Conservation (phyloP, 2,113 vertebrate genomes). For the Burhinus bistriatus region DNA sequence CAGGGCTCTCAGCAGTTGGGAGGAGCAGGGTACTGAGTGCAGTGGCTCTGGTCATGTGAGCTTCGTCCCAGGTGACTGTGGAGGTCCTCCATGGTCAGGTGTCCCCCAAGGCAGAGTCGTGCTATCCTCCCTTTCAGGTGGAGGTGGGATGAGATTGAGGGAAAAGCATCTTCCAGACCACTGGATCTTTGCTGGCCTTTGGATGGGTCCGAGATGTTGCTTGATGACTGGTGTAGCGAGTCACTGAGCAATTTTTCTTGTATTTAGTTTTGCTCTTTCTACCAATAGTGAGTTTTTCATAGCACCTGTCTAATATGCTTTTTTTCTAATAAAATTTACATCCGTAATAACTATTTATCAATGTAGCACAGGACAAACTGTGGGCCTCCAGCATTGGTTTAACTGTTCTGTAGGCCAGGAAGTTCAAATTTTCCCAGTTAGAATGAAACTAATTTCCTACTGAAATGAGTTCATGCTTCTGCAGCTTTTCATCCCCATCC, state of each 20-base stretch:
- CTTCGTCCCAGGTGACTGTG: background rate
- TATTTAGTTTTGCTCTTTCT: background rate
- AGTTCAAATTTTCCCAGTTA: background rate
- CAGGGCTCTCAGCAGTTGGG: rapidly evolving
- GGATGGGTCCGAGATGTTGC: background rate
- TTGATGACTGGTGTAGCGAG: background rate
- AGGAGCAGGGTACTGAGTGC: rapidly evolving
- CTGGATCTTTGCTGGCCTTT: background rate
- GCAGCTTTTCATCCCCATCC: background rate
- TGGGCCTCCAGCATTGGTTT: background rate
- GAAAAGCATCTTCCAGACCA: background rate
- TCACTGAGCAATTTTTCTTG: background rate
- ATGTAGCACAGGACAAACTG: background rate
- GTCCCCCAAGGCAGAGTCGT: background rate
- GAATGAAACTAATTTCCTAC: background rate
- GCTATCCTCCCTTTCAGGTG: background rate
- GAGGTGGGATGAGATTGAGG: background rate
- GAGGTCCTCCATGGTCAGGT: background rate
- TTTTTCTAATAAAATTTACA: background rate
- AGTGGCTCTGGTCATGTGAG: background rate
- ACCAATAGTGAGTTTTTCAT: background rate
- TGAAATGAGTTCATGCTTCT: background rate
- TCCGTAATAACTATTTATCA: background rate
- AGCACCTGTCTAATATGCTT: background rate
- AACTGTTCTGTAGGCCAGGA: background rate